Base-by-base conservation (phyloP, 2,888 invertebrate genomes). In the Parasteatoda lunata region DNA sequence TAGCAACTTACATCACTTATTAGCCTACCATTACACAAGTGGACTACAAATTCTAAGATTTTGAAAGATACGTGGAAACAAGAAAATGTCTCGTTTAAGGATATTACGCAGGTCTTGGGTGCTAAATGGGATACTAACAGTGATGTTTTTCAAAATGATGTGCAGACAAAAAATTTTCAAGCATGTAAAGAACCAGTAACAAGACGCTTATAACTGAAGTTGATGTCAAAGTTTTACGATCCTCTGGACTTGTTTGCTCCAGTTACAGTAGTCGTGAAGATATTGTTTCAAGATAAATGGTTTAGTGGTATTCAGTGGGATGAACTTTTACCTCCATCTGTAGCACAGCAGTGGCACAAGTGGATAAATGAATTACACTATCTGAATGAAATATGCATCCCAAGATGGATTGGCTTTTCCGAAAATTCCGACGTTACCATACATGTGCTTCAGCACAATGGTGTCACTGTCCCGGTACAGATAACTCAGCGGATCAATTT, bases 251-350 rank as follows among this genome's bases (percentile, higher is more conserved):
- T 52, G 30, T 72, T 72, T 48, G 30, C 72, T 52, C 7, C 72
- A 72, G 72, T 52, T 52, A 52, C 52, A 72, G 72, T 72, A 8
- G n/a, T 72, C 15, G 52, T n/a, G 52, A 72, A 72, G 52, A 72
- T 72, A 30, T 30, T 30, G 30, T 30, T 30, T 30, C 30, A 30
- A 30, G 45, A 30, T 68, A 68, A 4, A 5, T 68, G 68, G 9
- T 45, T 68, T 68, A 68, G 15, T 68, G 68, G 45, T 15, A 68
- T 8, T 68, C 6, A 70, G 70, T 70, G 49, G 70, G 47, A 47
- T 70, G 4, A 30, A 30, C 0, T 30, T 1, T 2, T 30, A 30
- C 30, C 30, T 30, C 30, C 30, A 30, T 30, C 30, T 70, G 70
- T 47, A 70, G n/a, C 48, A 48, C 70, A 70, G 49, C 49, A 70